phyloP scores from a whole-genome alignment of 2,888 invertebrate species.

The Dolomedes plantarius region DNA sequence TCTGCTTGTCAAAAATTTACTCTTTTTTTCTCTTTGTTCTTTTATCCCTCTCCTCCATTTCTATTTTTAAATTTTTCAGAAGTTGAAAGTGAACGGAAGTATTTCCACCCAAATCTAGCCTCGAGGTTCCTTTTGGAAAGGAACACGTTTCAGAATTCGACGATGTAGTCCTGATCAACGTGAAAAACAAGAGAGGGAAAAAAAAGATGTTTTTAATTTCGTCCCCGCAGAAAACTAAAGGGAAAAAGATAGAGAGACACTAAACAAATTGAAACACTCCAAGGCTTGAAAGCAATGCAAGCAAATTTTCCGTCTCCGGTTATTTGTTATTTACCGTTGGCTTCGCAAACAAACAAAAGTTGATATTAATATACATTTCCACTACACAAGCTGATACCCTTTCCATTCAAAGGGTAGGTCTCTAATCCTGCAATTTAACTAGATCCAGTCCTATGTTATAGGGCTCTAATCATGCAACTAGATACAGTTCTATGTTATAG shows the following conservation, averaged over 20 bases:
- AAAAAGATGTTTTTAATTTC: slow-evolving; percentile 29
- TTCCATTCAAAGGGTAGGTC: too few relatives aligned
- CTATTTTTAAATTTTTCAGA: slow-evolving; percentile 7
- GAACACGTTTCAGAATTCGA: slow-evolving; percentile 4
- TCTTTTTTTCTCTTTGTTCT: neutral
- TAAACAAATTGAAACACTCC: neutral
- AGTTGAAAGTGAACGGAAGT: slow-evolving; percentile 19
- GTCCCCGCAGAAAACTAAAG: neutral
- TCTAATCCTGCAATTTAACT: too few relatives aligned
- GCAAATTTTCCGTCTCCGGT: neutral
- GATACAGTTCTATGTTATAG: too few relatives aligned
- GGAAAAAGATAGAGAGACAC: neutral
- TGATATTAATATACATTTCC: too few relatives aligned
- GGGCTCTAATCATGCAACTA: too few relatives aligned
- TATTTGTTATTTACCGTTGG: neutral
- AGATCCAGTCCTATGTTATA: too few relatives aligned
- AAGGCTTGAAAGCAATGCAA: neutral
- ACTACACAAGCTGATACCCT: too few relatives aligned
- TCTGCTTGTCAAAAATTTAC: neutral
- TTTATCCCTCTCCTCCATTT: neutral
- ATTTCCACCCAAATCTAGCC: neutral
- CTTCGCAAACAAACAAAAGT: neutral
- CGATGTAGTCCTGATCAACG: neutral
- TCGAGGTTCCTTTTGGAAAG: neutral
- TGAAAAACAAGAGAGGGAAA: neutral